Evolutionary conservation across 2,888 invertebrate species (phyloP), one percentile per base, ranked within the genome.

Genomic region (Tricholauxania praeusta): DNA sequence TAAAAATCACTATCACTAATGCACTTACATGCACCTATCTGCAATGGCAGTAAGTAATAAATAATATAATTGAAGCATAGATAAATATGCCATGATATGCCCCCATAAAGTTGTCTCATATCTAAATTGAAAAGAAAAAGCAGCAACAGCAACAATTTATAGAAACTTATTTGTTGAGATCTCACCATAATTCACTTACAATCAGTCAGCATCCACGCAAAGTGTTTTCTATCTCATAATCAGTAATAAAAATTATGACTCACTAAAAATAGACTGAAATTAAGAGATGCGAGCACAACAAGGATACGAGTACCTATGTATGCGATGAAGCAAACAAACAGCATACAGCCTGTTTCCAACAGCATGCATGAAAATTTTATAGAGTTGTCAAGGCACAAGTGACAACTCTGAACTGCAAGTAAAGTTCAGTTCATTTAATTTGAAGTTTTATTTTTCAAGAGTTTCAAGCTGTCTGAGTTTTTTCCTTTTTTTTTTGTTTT

Each of bases 191-290:
- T 59, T 59, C 22, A 14, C 28, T 22, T 39, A 39, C 39, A 39
- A 28, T 22, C 57, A 28, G 57, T 57, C 28, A 57, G 15, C 57
- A 57, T 22, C 57, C 57, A 57, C 57, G 57, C 57, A 57, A 57
- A 57, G 57, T 28, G 57, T 57, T 57, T 39, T 22, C 10, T 28
- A 28, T 57, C 57, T 28, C 28, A 28, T 57, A 57, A 57, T 28
- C 57, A 28, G 10, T 57, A 15, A 2, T 57, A 12, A 57, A 57
- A 57, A 57, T 57, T 57, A 57, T 57, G 57, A 57, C 57, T 57
- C 28, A 28, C 28, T 57, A 57, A 57, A 57, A 57, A 57, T 57
- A 57, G 57, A 22, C 19, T 57, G 57, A 12, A 12, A 14, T 57
- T 22, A 57, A 57, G 15, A 57, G 28, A 28, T 57, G 22, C 57